Base-by-base conservation (phyloP, 2,113 vertebrate species). In the Casuarius casuarius region DNA sequence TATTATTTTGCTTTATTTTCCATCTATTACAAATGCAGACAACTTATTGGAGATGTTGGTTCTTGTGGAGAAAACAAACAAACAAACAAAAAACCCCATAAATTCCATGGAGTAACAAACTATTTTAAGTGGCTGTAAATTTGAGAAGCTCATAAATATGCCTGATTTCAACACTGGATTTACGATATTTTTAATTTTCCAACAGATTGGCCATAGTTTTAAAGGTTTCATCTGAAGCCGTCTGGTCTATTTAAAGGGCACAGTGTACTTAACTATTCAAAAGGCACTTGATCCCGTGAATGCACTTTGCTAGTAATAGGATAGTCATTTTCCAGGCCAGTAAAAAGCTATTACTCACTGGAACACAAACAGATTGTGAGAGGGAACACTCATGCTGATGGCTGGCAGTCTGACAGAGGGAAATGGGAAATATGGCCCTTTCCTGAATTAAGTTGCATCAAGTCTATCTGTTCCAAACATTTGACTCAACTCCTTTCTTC, bases 311-410 rank as follows among this genome's bases (percentile, higher is more conserved):
- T 80, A 62, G 86, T 65, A 96, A 95, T 58, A 72, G 68, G 75
- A 92, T 87, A 93, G 89, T 89, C 72, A 93, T 97, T 97, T 97
- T 95, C 75, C 80, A 96, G 86, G 92, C 94, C 92, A 97, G 88
- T 88, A 78, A 90, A 90, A 97, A 93, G 19, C 90, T 80, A 90
- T 96, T 97, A 89, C 54, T 96, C 83, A 74, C 63, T 93, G 86
- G 72, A 94, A 95, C 84, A 94, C 77, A 95, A 95, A 89, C 92
- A 96, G 90, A 91, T 91, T 96, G 84, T 22, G 4, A 73, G 73
- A 94, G 6, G 29, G 49, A 96, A 83, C 28, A 2, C 29, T 92
- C 82, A n/a, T 23, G 35, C 62, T 68, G 79, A 81, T 51, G 54
- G 65, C 46, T 94, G 89, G 59, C 84, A 94, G 63, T 46, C 72